phyloP scores from a whole-genome alignment of 64 coral and sea anemone genomes.

The Anthopleura sola region DNA sequence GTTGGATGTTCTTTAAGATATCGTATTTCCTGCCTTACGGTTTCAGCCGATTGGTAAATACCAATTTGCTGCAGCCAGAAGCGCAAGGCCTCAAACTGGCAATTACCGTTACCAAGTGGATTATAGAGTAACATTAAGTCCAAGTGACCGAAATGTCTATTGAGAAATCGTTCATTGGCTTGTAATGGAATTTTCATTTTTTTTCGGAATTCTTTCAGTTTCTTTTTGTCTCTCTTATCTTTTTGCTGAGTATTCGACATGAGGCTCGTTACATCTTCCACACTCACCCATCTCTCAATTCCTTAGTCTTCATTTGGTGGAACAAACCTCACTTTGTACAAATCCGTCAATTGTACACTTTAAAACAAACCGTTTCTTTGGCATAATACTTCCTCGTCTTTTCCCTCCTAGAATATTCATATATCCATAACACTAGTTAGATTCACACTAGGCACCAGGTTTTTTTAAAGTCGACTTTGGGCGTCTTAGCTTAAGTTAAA shows the following conservation, averaged over 20 bases:
- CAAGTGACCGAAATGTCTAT: neutral
- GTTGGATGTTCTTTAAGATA: neutral
- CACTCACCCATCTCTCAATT: conserved; percentile 9
- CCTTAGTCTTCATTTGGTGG: neutral
- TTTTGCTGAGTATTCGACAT: neutral
- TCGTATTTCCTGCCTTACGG: conserved; percentile 7
- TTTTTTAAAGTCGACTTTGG: too few species aligned
- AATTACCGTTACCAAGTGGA: conserved; percentile 25
- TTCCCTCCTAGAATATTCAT: too few species aligned
- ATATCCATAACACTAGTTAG: too few species aligned
- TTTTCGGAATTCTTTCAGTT: conserved; percentile 2
- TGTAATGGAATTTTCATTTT: neutral
- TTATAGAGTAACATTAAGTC: conserved; percentile 11
- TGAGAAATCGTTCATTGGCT: neutral
- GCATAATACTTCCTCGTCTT: neutral
- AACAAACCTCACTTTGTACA: conserved; percentile 20
- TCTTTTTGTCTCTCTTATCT: conserved; percentile 7
- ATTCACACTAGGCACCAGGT: too few species aligned
- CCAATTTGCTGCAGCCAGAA: conserved; percentile 7
- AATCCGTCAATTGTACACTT: neutral
- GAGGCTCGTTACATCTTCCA: conserved; percentile 9
- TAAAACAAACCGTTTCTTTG: conserved; percentile 29
- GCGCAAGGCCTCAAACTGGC: conserved; percentile 2
- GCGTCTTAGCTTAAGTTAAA: too few species aligned
- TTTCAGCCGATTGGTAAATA: conserved; percentile 10